Base-by-base conservation (phyloP, 1,140 invertebrate genomes). In the Drosophila leontia region DNA sequence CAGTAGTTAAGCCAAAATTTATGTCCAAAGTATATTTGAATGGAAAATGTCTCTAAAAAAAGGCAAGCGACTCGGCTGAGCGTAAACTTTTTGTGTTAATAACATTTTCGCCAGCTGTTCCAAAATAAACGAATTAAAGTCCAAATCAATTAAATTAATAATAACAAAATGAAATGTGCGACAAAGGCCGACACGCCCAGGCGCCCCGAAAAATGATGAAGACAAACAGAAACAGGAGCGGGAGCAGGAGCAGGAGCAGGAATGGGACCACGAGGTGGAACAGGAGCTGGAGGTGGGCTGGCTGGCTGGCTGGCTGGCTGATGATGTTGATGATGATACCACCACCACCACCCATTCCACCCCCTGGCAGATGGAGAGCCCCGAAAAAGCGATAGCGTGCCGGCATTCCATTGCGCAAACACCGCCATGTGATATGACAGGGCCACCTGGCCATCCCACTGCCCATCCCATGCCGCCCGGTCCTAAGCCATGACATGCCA, bases 91-190 rank as follows among this genome's bases (percentile, higher is more conserved):
- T 57, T 82, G 58, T 58, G 55, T 72, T 74, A 72, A 72, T 78
- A 62, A 61, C 69, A 71, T 77, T 77, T 70, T 62, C 53, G 63
- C 83, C 83, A 88, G 83, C 84, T 88, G 83, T 70, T 83, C 59
- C 19, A 42, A 72, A 87, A 86, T 80, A 67, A 74, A 77, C 70
- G 80, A 75, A 83, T 86, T 83, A 62, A 62, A 75, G 63, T 62
- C 57, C 48, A 80, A 88, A 86, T 86, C 84, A 86, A 86, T 86
- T 86, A 88, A 83, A 83, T 83, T 86, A 83, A 88, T 83, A 86
- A 88, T 88, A 88, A 74, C 67, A 68, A 61, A 56, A 88, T 77
- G 56, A 72, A 69, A 79, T 62, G 50, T 35, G 58, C 67, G 74
- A 78, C 53, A 58, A 51, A 56, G 47, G 59, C 64, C 39, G 45